These are phyloP conservation scores for Gymnosoma rotundatum DNA, from an alignment of 2,888 invertebrate genomes.

Conservation along the genomic window DNA sequence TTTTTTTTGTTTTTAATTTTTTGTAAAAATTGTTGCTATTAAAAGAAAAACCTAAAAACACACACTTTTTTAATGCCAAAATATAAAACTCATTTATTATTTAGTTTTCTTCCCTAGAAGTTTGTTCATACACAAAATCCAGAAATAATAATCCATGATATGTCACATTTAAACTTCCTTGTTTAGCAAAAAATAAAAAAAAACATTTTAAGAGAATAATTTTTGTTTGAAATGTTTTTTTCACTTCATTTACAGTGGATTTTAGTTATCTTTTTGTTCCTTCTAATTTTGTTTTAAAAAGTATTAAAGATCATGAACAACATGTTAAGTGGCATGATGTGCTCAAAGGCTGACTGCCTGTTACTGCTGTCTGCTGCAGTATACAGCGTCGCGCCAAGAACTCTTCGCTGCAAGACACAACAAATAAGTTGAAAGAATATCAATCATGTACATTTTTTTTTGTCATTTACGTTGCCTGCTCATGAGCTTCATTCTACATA, in stretches of 20 bases:
- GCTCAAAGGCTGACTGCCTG: conserved; percentile 17
- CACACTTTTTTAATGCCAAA: conserved; percentile 54
- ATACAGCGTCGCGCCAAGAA: conserved; percentile 17
- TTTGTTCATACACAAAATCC: conserved; percentile 27
- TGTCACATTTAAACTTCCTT: conserved; percentile 70
- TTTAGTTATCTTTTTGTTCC: not conserved
- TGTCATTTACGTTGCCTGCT: conserved; percentile 20
- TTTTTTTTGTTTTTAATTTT: not conserved
- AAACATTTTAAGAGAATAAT: conserved; percentile 41
- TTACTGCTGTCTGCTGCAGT: conserved; percentile 24
- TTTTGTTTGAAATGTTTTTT: conserved; percentile 35
- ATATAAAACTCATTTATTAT: conserved; percentile 60
- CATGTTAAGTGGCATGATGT: conserved; percentile 16
- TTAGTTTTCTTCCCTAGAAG: conserved; percentile 10
- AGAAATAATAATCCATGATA: conserved; percentile 63
- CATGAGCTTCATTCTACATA: conserved; percentile 9
- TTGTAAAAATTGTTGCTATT: conserved; percentile 10
- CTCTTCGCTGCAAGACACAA: conserved; percentile 25
- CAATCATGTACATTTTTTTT: conserved; percentile 60
- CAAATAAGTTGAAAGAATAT: conserved; percentile 61
- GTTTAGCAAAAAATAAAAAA: conserved; percentile 50
- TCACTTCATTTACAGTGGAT: conserved; percentile 42
- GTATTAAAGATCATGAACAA: conserved; percentile 61
- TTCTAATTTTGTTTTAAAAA: conserved; percentile 9
- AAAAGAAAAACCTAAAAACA: conserved; percentile 63